These are phyloP conservation scores for Salticus scenicus DNA, from an alignment of 2,888 invertebrate species.

Conservation along the genomic window DNA sequence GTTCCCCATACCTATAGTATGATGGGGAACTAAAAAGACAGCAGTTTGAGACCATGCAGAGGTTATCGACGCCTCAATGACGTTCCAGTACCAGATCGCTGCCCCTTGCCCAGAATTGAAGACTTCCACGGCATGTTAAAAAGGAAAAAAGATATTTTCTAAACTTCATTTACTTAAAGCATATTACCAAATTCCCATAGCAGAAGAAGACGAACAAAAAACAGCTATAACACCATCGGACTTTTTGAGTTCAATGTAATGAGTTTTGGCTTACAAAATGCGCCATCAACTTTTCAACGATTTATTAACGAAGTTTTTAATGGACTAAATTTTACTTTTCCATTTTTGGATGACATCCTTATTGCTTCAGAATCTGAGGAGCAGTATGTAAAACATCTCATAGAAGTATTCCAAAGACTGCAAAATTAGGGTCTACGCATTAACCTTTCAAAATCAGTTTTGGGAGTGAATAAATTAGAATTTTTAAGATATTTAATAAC, in stretches of 20 bases:
- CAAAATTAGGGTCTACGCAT: constrained; percentile 9
- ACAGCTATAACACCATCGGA: too few relatives aligned
- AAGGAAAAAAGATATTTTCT: constrained; percentile 27
- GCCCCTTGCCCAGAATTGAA: constrained; percentile 31
- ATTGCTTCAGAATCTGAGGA: too few relatives aligned
- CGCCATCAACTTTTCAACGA: not conserved
- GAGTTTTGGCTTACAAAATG: not conserved
- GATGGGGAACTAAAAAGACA: too few relatives aligned
- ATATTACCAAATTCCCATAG: too few relatives aligned
- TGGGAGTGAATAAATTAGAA: constrained; percentile 4
- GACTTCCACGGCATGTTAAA: constrained; percentile 35
- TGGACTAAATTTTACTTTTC: too few relatives aligned
- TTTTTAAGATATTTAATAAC: constrained; percentile 13
- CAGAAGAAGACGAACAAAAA: too few relatives aligned
- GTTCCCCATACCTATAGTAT: too few relatives aligned
- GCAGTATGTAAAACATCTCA: too few relatives aligned
- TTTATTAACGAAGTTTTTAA: not conserved
- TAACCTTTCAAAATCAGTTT: constrained; percentile 9
- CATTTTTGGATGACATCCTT: too few relatives aligned
- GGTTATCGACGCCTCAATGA: constrained; percentile 18
- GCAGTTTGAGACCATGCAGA: not conserved
- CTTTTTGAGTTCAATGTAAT: too few relatives aligned
- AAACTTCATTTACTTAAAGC: constrained; percentile 31
- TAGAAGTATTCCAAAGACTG: not conserved
- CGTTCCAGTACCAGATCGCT: constrained; percentile 3